Evolutionary conservation across 2,113 vertebrate species (phyloP).

Genomic region (Alouatta palliata): DNA sequence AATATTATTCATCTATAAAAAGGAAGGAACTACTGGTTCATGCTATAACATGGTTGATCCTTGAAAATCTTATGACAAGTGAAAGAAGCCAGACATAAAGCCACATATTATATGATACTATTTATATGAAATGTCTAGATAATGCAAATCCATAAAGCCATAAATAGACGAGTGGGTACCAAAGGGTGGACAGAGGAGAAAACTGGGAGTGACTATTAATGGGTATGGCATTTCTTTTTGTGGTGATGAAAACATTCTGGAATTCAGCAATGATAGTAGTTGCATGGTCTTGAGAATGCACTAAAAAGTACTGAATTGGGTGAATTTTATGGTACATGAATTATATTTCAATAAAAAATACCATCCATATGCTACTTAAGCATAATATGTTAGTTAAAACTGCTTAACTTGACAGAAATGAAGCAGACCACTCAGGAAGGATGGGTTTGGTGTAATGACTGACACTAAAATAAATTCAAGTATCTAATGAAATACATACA

Average conservation of each 20-base stretch:
- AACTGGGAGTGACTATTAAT: not conserved
- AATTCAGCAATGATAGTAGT: not conserved
- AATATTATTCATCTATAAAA: not conserved
- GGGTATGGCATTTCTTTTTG: not conserved
- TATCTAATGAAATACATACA: not conserved
- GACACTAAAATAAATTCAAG: not conserved
- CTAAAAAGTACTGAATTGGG: not conserved
- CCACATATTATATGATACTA: not conserved
- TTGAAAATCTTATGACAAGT: not conserved
- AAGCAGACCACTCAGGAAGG: not conserved
- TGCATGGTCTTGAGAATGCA: not conserved
- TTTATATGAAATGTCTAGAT: not conserved
- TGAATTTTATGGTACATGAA: not conserved
- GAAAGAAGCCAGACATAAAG: not conserved
- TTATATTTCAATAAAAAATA: constrained; percentile 5
- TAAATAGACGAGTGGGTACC: not conserved
- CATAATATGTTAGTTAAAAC: not conserved
- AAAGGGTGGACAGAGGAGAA: not conserved
- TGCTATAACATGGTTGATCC: not conserved
- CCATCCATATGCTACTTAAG: not conserved
- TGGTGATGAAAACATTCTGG: not conserved
- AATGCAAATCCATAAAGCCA: not conserved
- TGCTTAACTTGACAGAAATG: constrained; percentile 13
- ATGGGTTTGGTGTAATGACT: not conserved
- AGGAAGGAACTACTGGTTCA: not conserved